A percentile compares a stretch with the other conserved stretches of the same genome.
These are phyloP conservation scores for Terebella lapidaria DNA, from an alignment of 2,888 invertebrate genomes.

Conservation along the genomic window DNA sequence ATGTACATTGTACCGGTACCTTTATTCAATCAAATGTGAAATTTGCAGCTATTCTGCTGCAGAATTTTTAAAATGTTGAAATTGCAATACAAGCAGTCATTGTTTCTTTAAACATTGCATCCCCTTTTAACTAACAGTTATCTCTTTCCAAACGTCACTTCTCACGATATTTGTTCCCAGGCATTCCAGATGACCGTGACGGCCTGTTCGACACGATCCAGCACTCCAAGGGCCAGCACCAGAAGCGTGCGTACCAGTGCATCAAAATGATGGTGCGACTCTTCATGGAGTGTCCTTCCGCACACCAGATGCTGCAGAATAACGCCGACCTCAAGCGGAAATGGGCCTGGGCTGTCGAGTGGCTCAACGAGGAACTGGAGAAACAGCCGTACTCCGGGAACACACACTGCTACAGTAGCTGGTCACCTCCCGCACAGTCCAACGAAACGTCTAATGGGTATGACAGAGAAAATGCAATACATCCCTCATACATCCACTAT, in stretches of 20 bases:
- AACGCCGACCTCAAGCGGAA: constrained; percentile 75
- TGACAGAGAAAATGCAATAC: no score
- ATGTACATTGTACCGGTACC: no score
- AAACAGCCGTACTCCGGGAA: constrained; percentile 55
- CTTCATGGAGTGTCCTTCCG: constrained; percentile 71
- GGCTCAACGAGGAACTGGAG: constrained; percentile 93
- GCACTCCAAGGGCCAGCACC: constrained; percentile 88
- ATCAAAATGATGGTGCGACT: constrained; percentile 90
- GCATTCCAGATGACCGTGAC: constrained; percentile 77
- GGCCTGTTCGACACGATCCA: constrained; percentile 89
- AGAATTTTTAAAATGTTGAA: no score
- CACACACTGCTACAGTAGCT: constrained; percentile 80
- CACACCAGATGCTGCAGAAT: constrained; percentile 75
- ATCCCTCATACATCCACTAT: no score
- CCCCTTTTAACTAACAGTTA: no score
- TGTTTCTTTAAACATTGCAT: no score
- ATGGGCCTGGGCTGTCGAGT: constrained; percentile 84
- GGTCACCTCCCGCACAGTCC: constrained; percentile 83
- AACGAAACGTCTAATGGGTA: constrained; percentile 93
- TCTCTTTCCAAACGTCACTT: no score
- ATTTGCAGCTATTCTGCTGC: no score
- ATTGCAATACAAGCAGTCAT: no score
- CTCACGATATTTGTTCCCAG: no score
- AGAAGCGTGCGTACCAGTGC: constrained; percentile 94
- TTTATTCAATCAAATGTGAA: no score